Base-by-base conservation (phyloP, 1,140 invertebrate genomes). In the Orius insidiosus region DNA sequence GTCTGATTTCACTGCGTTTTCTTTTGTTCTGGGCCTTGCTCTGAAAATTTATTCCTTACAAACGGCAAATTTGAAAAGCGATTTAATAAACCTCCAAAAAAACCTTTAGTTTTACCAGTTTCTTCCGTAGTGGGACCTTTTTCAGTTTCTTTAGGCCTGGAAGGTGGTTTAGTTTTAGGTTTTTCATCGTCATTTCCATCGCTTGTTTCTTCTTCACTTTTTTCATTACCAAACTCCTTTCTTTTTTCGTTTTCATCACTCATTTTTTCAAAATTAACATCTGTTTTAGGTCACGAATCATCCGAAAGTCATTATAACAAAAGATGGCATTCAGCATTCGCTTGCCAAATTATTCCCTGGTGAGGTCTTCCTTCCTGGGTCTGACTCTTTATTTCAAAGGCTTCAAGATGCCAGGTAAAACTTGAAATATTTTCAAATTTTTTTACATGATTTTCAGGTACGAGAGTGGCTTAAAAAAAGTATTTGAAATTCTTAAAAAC, bases 401-500 rank as follows among this genome's bases (percentile, higher is more conserved):
- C 49, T 68, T 15, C 47, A 50, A 44, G 40, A 52, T 50, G 50
- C 50, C 36, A 50, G 51, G 53, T 54, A 50, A 48, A 13, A 24
- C 3, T 4, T 30, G n/a, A 18, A 41, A 39, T 6, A 35, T 35
- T 46, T 38, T n/a, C n/a, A 44, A 16, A 9, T n/a, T 43, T 10
- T 39, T 43, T 47, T 49, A 5, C 44, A 5, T 47, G 39, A 10
- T 55, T 42, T 58, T 58, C 36, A 68, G 64, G 59, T 58, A 66
- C 32, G 74, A 77, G 50, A 67, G 68, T 53, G 75, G 75, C 5
- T 59, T 72, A 39, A 47, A 60, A 2, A 68, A 74, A 51, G 70
- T 70, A 2, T 53, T 77, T 45, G 58, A 64, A 39, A 45, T 60
- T 2, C 56, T 65, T 18, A 67, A 66, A 57, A 59, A 32, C 62